Percentiles rank a stretch among this genome's conserved stretches.
Conservation (phyloP, 2,888 invertebrate species). For the Drosophila koepferae region DNA sequence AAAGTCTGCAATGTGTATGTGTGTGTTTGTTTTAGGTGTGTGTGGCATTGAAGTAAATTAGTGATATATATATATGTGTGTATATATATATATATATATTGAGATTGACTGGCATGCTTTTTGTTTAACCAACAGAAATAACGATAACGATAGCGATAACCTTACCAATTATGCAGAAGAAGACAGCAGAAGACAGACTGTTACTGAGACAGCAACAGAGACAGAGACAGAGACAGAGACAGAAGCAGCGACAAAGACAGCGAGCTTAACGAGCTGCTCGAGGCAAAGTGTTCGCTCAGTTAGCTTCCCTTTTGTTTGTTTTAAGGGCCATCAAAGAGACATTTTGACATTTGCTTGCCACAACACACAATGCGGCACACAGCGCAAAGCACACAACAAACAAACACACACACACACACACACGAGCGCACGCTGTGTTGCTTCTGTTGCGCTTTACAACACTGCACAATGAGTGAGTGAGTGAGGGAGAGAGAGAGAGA, state of each 20-base stretch:
- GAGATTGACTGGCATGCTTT: conserved; percentile 47
- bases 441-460: conserved; percentile 36
- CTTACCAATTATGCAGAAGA: conserved; percentile 31
- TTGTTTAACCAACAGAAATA: conserved; percentile 25
- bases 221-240: not conserved
- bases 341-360: conserved; percentile 62
- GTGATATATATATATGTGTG: not conserved
- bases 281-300: conserved; percentile 46
- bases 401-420: conserved; percentile 11
- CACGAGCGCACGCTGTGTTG: not conserved
- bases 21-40: not conserved
- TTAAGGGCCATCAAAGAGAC: conserved; percentile 57
- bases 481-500: not conserved
- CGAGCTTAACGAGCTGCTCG: conserved; percentile 48
- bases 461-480: conserved; percentile 25
- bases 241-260: not conserved
- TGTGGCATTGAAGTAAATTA: conserved; percentile 19
- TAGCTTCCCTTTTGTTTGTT: conserved; percentile 43
- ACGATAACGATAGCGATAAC: conserved; percentile 37
- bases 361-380: conserved; percentile 12
- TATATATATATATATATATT: not conserved
- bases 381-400: not conserved
- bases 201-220: not conserved
- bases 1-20: conserved; percentile 4
- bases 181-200: not conserved